Evolutionary conservation across 2,888 invertebrate species (phyloP).

Genomic region (Eledona agricola): DNA sequence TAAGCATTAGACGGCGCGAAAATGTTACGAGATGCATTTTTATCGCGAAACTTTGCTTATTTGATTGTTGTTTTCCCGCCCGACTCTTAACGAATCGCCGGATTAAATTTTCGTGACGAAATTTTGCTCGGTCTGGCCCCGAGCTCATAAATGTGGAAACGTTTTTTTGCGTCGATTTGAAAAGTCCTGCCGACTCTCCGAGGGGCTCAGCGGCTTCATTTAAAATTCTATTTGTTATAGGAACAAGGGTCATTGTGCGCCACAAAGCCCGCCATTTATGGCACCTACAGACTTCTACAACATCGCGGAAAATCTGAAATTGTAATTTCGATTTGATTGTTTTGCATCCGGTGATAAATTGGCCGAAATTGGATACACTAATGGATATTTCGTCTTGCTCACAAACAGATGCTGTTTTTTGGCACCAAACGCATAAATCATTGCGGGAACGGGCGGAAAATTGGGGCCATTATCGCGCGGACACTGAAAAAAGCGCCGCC

Average conservation of each 20-base stretch:
- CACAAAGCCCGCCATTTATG: slow-evolving; percentile 42
- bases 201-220: slow-evolving; percentile 39
- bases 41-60: slow-evolving; percentile 18
- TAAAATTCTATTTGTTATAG: slow-evolving; percentile 42
- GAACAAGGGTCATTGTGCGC: slow-evolving; percentile 36
- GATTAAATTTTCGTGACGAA: no score
- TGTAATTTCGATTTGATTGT: slow-evolving; percentile 33
- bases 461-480: not conserved
- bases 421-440: slow-evolving; percentile 14
- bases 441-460: not conserved
- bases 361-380: slow-evolving; percentile 3
- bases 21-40: slow-evolving; percentile 18
- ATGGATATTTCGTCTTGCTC: slow-evolving; percentile 19
- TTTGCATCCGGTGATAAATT: slow-evolving; percentile 24
- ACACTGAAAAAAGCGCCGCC: not conserved
- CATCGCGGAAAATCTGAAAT: slow-evolving; percentile 39
- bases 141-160: slow-evolving; percentile 21
- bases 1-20: slow-evolving; percentile 15
- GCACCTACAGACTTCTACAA: slow-evolving; percentile 39
- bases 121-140: slow-evolving; percentile 9
- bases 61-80: slow-evolving; percentile 23
- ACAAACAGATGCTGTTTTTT: slow-evolving; percentile 23
- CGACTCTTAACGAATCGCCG: no score
- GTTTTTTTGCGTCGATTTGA: slow-evolving; percentile 21
- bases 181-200: slow-evolving; percentile 35